A percentile compares a stretch with the other conserved stretches of the same genome.
These are phyloP conservation scores for Reinhardtius hippoglossoides DNA, from an alignment of 2,113 vertebrate species.

Conservation along the genomic window DNA sequence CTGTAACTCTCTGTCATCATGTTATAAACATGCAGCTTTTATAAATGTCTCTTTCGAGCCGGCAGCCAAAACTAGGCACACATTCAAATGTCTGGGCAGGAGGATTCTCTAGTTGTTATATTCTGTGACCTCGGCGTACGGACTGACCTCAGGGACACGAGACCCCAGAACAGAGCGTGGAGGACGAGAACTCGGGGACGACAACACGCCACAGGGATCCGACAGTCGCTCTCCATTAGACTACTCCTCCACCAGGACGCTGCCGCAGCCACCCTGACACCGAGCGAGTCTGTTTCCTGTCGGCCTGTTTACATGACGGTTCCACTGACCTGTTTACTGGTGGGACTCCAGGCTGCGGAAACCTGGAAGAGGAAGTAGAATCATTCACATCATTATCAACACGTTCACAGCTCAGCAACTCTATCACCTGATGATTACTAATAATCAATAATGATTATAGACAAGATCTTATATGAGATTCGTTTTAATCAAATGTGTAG, in stretches of 20 bases:
- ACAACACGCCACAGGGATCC: slow-evolving; percentile 69
- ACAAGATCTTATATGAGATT: too few species aligned
- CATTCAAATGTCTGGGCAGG: too few species aligned
- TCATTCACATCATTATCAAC: too few species aligned
- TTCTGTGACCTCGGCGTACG: neutral
- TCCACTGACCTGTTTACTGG: neutral
- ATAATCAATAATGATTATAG: too few species aligned
- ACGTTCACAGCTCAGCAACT: too few species aligned
- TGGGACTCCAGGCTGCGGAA: slow-evolving; percentile 1
- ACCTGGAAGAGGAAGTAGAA: neutral
- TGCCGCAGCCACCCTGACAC: slow-evolving; percentile 38
- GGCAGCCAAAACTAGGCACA: too few species aligned
- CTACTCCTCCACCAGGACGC: slow-evolving; percentile 40
- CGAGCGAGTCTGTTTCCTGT: neutral
- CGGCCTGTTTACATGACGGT: slow-evolving; percentile 28
- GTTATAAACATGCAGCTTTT: too few species aligned
- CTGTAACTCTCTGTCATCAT: neutral
- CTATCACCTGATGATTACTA: too few species aligned
- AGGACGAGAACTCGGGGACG: slow-evolving; percentile 67
- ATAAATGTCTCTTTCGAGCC: too few species aligned
- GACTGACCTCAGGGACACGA: slow-evolving; percentile 70
- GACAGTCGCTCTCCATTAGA: slow-evolving; percentile 72
- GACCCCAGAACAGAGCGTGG: slow-evolving; percentile 73
- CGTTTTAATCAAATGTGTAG: too few species aligned
- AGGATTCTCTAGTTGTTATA: too few species aligned